A percentile compares a stretch with the other conserved stretches of the same genome.
Conservation (phyloP, 2,113 vertebrate genomes). For the Silurus glanis region DNA sequence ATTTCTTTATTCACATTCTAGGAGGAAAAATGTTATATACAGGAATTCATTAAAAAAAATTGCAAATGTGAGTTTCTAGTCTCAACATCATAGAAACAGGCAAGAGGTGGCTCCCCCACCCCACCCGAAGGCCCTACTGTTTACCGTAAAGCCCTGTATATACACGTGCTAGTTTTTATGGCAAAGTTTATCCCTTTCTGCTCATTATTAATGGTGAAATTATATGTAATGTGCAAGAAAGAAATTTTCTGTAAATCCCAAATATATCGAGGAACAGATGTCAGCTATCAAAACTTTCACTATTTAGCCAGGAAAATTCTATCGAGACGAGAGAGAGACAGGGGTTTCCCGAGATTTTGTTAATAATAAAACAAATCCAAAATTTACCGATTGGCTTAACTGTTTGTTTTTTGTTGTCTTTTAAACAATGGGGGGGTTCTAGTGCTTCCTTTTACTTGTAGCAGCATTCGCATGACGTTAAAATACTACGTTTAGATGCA, state of each 20-base stretch:
- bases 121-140: neutral
- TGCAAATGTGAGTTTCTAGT: neutral
- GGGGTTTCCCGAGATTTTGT: neutral
- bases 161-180: neutral
- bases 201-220: no score
- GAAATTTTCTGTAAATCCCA: neutral
- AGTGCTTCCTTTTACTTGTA: neutral
- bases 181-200: no score
- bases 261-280: neutral
- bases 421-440: neutral
- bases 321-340: no score
- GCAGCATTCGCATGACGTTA: neutral
- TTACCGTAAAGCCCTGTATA: neutral
- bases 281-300: neutral
- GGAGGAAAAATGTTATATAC: neutral
- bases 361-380: neutral
- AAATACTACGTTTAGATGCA: neutral
- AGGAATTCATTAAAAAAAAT: neutral
- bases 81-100: neutral
- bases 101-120: neutral
- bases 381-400: neutral
- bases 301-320: neutral
- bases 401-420: no score
- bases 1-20: neutral
- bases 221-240: neutral